phyloP scores from a whole-genome alignment of 2,113 vertebrate species.

The Philantomba maxwellii region DNA sequence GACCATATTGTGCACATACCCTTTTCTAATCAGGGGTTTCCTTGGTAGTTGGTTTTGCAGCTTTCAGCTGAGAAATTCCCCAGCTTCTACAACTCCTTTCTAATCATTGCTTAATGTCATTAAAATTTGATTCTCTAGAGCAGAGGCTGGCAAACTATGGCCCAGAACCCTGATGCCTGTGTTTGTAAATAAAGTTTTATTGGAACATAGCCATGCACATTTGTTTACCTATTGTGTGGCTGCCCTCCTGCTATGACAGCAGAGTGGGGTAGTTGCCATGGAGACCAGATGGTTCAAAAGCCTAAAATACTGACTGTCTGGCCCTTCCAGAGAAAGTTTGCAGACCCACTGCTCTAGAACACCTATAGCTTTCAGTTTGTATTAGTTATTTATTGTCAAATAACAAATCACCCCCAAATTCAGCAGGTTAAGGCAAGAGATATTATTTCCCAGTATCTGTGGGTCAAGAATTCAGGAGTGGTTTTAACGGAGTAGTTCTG shows the following conservation, averaged over 20 bases:
- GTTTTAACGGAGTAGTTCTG: background rate
- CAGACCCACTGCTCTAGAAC: background rate
- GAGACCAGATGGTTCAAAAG: background rate
- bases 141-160: background rate
- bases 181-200: constrained; percentile 49
- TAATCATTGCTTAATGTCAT: constrained; percentile 32
- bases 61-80: constrained; percentile 22
- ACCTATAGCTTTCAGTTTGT: background rate
- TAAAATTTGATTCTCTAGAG: constrained; percentile 22
- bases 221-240: background rate
- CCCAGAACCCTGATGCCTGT: background rate
- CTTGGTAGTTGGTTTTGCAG: constrained; percentile 8
- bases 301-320: background rate
- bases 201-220: background rate
- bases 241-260: background rate
- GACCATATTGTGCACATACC: background rate
- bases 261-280: background rate
- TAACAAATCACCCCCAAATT: background rate
- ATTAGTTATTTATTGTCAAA: background rate
- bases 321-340: background rate
- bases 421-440: background rate
- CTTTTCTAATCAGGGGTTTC: constrained; percentile 29
- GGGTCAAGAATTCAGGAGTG: background rate
- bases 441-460: background rate
- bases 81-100: background rate